Evolutionary conservation across 2,888 invertebrate genomes (phyloP).

Genomic region (Clitarchus hookeri): DNA sequence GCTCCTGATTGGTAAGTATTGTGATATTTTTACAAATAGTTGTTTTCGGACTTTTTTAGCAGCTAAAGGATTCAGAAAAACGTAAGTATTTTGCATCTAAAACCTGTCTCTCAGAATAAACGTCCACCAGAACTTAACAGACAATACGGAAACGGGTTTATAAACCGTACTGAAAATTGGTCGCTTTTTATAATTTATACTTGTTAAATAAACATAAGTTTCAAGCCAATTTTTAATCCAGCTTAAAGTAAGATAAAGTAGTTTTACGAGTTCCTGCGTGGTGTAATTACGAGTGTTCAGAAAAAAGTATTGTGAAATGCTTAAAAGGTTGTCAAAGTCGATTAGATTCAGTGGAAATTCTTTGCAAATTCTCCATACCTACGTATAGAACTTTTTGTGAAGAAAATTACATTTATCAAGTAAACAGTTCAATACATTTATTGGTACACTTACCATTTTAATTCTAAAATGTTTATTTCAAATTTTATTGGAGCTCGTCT

Average conservation of each 20-base stretch:
- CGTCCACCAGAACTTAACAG: conserved; percentile 5
- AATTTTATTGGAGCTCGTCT: no score
- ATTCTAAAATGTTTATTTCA: no score
- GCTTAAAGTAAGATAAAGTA: background rate
- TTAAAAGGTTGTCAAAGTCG: background rate
- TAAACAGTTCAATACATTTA: no score
- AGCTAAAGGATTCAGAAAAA: background rate
- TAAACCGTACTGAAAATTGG: background rate
- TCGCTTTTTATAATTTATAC: background rate
- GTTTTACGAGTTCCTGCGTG: background rate
- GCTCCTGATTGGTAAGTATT: no score
- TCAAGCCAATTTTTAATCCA: background rate
- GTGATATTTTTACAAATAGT: no score
- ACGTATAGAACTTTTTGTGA: no score
- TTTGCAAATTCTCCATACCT: no score
- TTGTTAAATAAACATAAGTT: background rate
- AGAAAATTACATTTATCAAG: no score
- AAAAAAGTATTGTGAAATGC: no score
- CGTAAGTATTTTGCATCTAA: background rate
- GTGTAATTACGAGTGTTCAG: background rate
- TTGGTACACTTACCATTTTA: no score
- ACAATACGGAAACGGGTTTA: background rate
- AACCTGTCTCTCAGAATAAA: background rate
- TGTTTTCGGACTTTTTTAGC: background rate
- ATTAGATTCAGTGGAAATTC: no score